These are phyloP conservation scores for Chloropsis cyanopogon DNA, from an alignment of 2,113 vertebrate genomes.

Conservation along the genomic window DNA sequence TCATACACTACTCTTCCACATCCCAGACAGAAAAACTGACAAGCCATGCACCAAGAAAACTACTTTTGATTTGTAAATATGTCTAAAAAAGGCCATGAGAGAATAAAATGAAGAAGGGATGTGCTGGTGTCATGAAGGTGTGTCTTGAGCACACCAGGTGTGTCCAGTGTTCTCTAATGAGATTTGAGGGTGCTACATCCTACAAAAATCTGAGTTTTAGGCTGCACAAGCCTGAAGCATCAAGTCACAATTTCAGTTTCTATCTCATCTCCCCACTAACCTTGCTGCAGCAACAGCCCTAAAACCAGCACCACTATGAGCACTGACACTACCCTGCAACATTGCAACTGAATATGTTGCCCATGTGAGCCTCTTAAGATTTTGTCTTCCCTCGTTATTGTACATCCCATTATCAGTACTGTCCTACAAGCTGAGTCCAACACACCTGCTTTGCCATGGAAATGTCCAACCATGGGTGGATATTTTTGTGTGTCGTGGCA, in stretches of 20 bases:
- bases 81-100: background rate
- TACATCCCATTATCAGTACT: background rate
- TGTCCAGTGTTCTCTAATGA: background rate
- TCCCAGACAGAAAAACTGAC: background rate
- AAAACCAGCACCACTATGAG: background rate
- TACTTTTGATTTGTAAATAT: background rate
- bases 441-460: background rate
- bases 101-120: background rate
- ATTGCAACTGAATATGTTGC: background rate
- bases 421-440: background rate
- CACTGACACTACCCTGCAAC: background rate
- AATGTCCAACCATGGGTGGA: background rate
- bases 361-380: background rate
- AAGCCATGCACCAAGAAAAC: rapidly evolving
- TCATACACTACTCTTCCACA: background rate
- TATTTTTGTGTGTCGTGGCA: background rate
- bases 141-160: background rate
- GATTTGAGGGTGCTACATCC: background rate
- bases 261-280: background rate
- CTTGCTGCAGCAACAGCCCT: background rate
- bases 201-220: background rate
- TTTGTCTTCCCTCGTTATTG: background rate
- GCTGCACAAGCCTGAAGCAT: background rate
- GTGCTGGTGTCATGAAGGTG: background rate
- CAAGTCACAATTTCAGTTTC: background rate